Evolutionary conservation across 2,113 vertebrate species (phyloP).

Genomic region (Podocnemis expansa): DNA sequence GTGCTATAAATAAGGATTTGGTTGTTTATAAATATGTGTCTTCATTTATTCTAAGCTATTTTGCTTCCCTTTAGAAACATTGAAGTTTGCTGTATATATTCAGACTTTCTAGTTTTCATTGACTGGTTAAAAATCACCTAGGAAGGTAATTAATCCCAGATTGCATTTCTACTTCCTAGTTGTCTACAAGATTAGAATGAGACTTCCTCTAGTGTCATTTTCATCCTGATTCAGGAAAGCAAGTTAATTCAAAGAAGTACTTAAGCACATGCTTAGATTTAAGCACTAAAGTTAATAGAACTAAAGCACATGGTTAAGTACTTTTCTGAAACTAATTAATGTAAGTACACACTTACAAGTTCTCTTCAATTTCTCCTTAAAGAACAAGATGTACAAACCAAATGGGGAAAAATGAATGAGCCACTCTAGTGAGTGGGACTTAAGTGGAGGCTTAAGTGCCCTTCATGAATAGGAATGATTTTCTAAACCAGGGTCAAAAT

Average conservation of each 20-base stretch:
- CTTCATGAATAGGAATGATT: background rate
- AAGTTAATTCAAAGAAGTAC: background rate
- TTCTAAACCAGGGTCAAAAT: background rate
- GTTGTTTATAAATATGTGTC: background rate
- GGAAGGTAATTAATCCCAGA: background rate
- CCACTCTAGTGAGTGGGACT: background rate
- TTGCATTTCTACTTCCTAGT: background rate
- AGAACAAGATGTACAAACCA: background rate
- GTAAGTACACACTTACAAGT: background rate
- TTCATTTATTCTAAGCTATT: background rate
- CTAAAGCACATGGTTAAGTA: background rate
- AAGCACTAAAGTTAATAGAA: background rate
- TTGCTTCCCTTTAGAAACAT: background rate
- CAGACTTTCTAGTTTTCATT: background rate
- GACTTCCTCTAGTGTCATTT: background rate
- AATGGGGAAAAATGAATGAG: background rate
- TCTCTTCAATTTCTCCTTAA: background rate
- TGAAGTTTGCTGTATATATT: background rate
- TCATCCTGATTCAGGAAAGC: background rate
- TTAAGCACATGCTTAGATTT: background rate
- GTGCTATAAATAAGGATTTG: background rate
- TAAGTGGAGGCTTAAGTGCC: background rate
- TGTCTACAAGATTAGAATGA: background rate
- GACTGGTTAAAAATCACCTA: background rate
- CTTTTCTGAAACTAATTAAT: background rate